Evolutionary conservation across 2,888 invertebrate species (phyloP).

Genomic region (Pantelozetes paolii): DNA sequence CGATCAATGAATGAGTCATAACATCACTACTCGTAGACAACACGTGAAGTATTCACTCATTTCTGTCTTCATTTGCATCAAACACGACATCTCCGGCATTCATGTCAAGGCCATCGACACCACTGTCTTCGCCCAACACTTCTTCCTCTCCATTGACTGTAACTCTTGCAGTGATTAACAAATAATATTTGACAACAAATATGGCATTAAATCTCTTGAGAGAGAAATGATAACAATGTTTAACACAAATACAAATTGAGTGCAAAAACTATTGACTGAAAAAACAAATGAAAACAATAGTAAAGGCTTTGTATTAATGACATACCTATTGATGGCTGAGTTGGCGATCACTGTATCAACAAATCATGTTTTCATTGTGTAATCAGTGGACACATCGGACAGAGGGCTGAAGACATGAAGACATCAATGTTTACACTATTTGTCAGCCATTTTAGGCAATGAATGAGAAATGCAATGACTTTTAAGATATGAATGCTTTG

Average conservation of each 20-base stretch:
- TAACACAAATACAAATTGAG: no score
- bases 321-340: background rate
- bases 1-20: slow-evolving; percentile 31
- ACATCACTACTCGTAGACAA: background rate
- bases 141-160: no score
- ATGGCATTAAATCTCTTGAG: no score
- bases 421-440: background rate
- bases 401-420: background rate
- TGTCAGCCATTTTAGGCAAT: slow-evolving; percentile 15
- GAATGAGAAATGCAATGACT: slow-evolving; percentile 18
- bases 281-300: background rate
- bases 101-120: background rate
- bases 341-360: background rate
- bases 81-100: slow-evolving; percentile 13
- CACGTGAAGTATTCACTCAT: background rate
- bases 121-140: background rate
- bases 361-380: no score
- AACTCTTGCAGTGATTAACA: no score
- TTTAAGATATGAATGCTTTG: slow-evolving; percentile 8
- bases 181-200: no score
- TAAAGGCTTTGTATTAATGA: background rate
- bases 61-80: background rate
- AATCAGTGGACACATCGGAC: background rate
- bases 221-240: no score
- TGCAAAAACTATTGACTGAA: no score